phyloP scores from a whole-genome alignment of 2,113 vertebrate genomes.

The Lucifuga dentata region DNA sequence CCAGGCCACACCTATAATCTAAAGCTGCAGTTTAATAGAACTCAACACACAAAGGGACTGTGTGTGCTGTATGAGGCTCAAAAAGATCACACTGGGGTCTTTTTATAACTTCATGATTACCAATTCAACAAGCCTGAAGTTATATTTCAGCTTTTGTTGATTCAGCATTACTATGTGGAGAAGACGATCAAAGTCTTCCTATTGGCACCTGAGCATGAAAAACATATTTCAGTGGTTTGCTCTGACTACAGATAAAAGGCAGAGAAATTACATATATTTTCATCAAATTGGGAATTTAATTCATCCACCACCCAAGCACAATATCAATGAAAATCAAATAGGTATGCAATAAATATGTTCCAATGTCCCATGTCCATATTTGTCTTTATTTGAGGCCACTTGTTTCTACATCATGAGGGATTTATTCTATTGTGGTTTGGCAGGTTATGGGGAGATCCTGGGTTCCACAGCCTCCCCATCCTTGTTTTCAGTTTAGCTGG shows the following conservation, averaged over 20 bases:
- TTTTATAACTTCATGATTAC: conserved; percentile 54
- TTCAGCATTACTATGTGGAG: conserved; percentile 53
- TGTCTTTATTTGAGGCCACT: no score
- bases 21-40: conserved; percentile 47
- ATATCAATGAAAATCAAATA: no score
- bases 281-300: neutral
- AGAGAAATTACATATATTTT: neutral
- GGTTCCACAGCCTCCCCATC: no score
- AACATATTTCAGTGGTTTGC: conserved; percentile 35
- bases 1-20: conserved; percentile 42
- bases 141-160: conserved; percentile 48
- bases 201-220: conserved; percentile 30
- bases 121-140: conserved; percentile 57
- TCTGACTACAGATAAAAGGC: conserved; percentile 15
- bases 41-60: conserved; percentile 40
- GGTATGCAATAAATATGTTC: no score
- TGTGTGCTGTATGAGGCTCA: conserved; percentile 19
- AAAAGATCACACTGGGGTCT: conserved; percentile 56
- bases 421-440: no score
- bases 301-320: no score
- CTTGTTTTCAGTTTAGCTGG: no score
- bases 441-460: no score
- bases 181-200: conserved; percentile 44
- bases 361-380: no score
- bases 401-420: no score